Evolutionary conservation across 2,113 vertebrate genomes (phyloP).

Genomic region (Lichenostomus cassidix): DNA sequence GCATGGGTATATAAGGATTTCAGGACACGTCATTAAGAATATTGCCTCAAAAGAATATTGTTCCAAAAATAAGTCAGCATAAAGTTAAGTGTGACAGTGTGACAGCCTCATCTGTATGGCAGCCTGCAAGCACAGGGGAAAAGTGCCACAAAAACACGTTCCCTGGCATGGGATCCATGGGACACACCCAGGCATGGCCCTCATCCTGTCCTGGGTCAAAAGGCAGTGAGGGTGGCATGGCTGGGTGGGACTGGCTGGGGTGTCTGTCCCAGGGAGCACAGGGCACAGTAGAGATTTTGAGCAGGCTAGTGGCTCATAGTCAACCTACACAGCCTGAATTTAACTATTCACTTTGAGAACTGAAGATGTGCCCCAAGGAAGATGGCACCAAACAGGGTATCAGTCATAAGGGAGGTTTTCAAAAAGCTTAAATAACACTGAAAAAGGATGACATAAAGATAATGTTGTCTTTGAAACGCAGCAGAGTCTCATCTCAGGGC

Average conservation of each 20-base stretch:
- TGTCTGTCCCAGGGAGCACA: neutral
- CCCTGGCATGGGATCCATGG: neutral
- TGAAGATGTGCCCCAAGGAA: neutral
- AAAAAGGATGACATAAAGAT: neutral
- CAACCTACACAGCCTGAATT: neutral
- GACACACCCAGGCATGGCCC: neutral
- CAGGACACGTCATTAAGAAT: neutral
- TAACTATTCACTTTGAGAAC: neutral
- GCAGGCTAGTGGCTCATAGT: neutral
- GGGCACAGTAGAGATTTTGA: neutral
- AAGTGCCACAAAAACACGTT: neutral
- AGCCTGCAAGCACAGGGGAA: neutral
- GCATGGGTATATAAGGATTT: neutral
- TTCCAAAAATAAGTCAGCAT: neutral
- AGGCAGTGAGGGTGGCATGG: neutral
- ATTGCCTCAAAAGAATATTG: neutral
- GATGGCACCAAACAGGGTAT: neutral
- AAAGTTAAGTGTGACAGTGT: fast-evolving
- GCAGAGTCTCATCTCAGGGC: neutral
- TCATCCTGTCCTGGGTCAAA: neutral
- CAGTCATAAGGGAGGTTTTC: neutral
- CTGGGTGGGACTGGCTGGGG: neutral
- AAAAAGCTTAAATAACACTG: neutral
- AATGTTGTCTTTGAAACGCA: neutral
- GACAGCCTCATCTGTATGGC: neutral